These are phyloP conservation scores for Ariopsis seemanni DNA, from an alignment of 2,113 vertebrate genomes.

Conservation along the genomic window DNA sequence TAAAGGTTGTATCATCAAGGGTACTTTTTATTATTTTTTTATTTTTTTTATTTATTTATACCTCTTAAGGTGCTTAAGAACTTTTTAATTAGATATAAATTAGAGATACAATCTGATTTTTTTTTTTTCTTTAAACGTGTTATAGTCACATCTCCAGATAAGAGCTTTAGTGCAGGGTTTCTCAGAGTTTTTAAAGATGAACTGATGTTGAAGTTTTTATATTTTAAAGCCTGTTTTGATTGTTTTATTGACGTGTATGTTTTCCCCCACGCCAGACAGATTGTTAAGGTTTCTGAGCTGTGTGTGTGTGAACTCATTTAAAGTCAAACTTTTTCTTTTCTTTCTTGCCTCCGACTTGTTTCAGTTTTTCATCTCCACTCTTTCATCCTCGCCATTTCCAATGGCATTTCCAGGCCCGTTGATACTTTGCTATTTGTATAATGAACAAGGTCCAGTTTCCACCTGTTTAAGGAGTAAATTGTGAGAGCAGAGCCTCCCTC, in stretches of 20 bases:
- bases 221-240: neutral
- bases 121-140: neutral
- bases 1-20: neutral
- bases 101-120: no score
- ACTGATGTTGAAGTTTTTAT: neutral
- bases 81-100: no score
- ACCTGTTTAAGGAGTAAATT: conserved; percentile 87
- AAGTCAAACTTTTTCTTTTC: neutral
- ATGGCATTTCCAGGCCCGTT: conserved; percentile 68
- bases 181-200: neutral
- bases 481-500: conserved; percentile 77
- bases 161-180: neutral
- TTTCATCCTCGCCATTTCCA: conserved; percentile 67
- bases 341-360: conserved; percentile 40
- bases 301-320: conserved; percentile 17
- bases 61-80: no score
- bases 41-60: neutral
- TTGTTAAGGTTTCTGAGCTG: neutral
- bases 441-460: conserved; percentile 82
- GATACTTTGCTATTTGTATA: conserved; percentile 79
- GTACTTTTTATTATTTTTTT: neutral
- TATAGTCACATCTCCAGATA: neutral
- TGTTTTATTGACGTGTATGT: no score
- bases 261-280: neutral
- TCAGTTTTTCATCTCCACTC: conserved; percentile 61